phyloP scores from a whole-genome alignment of 1,140 invertebrate genomes.

The Anthonomus grandis region DNA sequence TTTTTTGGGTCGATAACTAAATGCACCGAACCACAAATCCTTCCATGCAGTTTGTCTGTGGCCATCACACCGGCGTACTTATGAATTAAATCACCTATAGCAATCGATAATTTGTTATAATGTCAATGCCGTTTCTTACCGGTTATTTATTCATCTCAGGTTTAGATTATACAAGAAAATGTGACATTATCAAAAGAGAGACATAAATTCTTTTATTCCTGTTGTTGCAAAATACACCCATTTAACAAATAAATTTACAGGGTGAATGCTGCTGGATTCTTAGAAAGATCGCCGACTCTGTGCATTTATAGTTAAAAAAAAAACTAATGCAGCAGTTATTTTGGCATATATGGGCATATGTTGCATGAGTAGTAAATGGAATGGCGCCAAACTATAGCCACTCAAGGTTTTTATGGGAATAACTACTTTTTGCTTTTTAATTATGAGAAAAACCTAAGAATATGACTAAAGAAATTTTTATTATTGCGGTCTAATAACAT shows the following conservation, averaged over 20 bases:
- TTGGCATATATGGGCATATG: conserved; percentile 9
- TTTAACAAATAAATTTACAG: conserved; percentile 10
- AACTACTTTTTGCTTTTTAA: neutral
- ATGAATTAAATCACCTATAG: conserved; percentile 29
- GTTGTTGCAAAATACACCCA: conserved; percentile 18
- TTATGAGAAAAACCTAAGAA: conserved; percentile 5
- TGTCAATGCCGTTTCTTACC: conserved; percentile 25
- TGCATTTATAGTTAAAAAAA: neutral
- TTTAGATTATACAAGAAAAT: conserved; percentile 24
- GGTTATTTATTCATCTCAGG: conserved; percentile 24
- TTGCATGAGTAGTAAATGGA: conserved; percentile 5
- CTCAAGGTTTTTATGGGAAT: neutral
- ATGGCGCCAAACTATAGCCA: conserved; percentile 5
- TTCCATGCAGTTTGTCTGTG: conserved; percentile 17
- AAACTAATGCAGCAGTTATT: neutral
- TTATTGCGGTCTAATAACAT: too few species aligned
- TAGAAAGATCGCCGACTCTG: neutral
- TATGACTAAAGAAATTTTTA: too few species aligned
- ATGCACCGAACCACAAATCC: neutral
- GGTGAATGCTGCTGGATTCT: conserved; percentile 5
- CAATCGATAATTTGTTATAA: conserved; percentile 31
- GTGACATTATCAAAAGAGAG: conserved; percentile 24
- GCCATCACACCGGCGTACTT: conserved; percentile 11
- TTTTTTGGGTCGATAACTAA: too few species aligned
- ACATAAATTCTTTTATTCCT: conserved; percentile 21